Base-by-base conservation (phyloP, 2,888 invertebrate species). In the Caradrina kadenii region DNA sequence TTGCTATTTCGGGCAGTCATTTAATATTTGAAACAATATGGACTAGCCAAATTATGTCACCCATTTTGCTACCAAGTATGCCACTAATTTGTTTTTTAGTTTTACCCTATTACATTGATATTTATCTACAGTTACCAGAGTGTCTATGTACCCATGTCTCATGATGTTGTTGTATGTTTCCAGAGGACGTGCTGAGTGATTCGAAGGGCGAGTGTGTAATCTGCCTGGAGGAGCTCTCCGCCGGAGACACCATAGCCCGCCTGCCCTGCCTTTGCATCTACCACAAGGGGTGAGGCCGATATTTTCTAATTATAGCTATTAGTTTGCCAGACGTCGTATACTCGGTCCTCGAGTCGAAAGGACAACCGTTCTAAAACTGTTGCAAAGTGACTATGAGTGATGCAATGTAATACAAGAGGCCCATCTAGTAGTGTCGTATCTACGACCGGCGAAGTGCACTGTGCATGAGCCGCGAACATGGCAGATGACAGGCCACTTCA, bases 181-280 rank as follows among this genome's bases (percentile, higher is more conserved):
- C 97, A 99, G 99, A 99, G 98, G 99, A 99, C 96, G 97, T 99
- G 90, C 96, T 99, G 96, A 97, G 97, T 88, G 99, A 99, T 94
- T 97, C 98, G 91, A 99, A 99, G 96, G 99, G 99, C 79, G 99
- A 99, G 96, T 99, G 99, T 96, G 99, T 99, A 90, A 99, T 99
- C 96, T 99, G 99, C 96, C 97, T 99, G 92, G 99, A 99, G 95
- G 99, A 99, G 92, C 97, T 99, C 93, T 97, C 97, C 90, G 97
- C 98, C 91, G 99, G 99, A 75, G 98, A 99, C 96, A 98, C 98
- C 89, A 99, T 99, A 95, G 99, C 99, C 89, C 98, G 99, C 94
- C 97, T 99, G 96, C 99, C 99, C 91, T 99, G 99, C 96, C 98
- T 99, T 90, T 99, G 99, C 97, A 99, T 99, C 97, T 99, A 99